Percentiles rank a stretch among this genome's conserved stretches.
Conservation (phyloP, 2,797 vertebrate species). For the Pseudochromis fuscus region DNA sequence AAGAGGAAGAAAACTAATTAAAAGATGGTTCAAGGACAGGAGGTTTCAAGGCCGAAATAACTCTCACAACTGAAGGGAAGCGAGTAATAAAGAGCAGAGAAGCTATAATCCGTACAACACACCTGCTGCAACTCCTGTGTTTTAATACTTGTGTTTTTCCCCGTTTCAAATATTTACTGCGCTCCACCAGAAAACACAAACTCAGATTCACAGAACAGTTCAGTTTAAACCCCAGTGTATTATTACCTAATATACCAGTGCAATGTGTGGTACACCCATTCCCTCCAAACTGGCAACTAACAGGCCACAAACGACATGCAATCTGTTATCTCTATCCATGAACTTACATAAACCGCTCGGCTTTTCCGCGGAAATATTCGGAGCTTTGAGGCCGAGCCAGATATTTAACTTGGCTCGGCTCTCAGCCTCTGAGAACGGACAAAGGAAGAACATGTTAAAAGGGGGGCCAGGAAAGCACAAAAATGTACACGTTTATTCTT, state of each 20-base stretch:
- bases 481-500: slow-evolving; percentile 30
- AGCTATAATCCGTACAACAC: not conserved
- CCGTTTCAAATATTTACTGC: slow-evolving; percentile 9
- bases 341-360: slow-evolving; percentile 65
- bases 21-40: slow-evolving; percentile 58
- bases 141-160: slow-evolving; percentile 15
- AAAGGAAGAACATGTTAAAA: slow-evolving; percentile 50
- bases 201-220: slow-evolving; percentile 1
- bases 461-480: slow-evolving; percentile 40
- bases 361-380: slow-evolving; percentile 62
- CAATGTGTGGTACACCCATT: slow-evolving; percentile 45
- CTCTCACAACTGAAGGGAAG: slow-evolving; percentile 39
- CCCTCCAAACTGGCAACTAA: slow-evolving; percentile 51
- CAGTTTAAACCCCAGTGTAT: slow-evolving; percentile 41
- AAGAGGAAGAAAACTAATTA: slow-evolving; percentile 57
- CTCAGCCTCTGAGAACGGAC: slow-evolving; percentile 53
- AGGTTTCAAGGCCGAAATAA: slow-evolving; percentile 62
- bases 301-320: slow-evolving; percentile 55
- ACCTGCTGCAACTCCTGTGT: slow-evolving; percentile 25
- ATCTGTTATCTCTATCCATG: slow-evolving; percentile 74
- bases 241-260: slow-evolving; percentile 51
- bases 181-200: slow-evolving; percentile 5
- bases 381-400: slow-evolving; percentile 70
- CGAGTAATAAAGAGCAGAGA: not conserved
- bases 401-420: slow-evolving; percentile 78